Conservation (phyloP, 2,797 vertebrate genomes). For the Diglossa cyanea region DNA sequence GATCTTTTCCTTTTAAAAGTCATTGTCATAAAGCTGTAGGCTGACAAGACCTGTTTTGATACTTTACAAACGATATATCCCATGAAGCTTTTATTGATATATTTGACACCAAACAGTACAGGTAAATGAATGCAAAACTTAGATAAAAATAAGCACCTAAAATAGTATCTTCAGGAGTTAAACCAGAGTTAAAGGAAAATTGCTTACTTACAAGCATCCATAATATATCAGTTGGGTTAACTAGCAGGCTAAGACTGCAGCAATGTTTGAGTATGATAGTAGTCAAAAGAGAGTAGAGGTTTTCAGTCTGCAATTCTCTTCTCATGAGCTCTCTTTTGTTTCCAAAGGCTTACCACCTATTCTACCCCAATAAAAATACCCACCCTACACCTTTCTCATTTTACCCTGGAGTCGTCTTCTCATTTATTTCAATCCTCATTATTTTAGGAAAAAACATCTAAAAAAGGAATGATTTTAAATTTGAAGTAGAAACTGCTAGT, state of each 20-base stretch:
- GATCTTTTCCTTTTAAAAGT: neutral
- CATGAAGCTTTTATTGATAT: neutral
- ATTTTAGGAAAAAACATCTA: neutral
- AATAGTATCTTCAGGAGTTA: neutral
- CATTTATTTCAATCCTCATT: neutral
- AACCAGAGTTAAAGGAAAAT: neutral
- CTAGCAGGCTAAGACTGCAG: neutral
- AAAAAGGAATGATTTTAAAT: neutral
- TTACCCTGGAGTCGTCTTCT: neutral
- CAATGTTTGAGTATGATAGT: neutral
- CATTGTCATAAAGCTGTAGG: neutral
- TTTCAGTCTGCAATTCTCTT: neutral
- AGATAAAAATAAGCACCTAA: neutral
- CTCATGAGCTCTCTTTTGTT: neutral
- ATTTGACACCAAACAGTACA: neutral
- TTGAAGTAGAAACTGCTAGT: neutral
- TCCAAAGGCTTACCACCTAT: neutral
- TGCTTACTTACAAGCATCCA: neutral
- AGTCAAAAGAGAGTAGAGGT: neutral
- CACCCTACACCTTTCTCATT: neutral
- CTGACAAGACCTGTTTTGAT: neutral
- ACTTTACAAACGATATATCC: neutral
- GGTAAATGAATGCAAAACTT: neutral
- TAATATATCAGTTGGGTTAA: neutral
- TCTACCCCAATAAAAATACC: neutral